Conservation (phyloP, 1,140 invertebrate genomes). For the Agrilus planipennis region DNA sequence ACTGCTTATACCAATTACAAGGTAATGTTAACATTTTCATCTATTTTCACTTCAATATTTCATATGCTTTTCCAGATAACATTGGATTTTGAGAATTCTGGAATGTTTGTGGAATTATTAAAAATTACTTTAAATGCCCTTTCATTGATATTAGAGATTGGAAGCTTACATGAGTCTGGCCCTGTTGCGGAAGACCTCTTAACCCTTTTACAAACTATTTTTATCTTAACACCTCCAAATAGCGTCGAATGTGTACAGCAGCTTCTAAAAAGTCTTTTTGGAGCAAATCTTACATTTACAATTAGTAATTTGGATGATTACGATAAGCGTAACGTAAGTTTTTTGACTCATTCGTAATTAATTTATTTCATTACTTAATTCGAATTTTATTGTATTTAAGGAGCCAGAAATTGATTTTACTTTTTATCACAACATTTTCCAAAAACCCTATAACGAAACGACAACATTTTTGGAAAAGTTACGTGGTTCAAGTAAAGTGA, state of each 20-base stretch:
- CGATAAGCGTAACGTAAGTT: too few relatives aligned
- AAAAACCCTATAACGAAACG: slow-evolving; percentile 26
- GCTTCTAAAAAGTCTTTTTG: slow-evolving; percentile 72
- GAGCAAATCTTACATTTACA: slow-evolving; percentile 61
- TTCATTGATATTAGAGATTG: slow-evolving; percentile 64
- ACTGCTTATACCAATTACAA: slow-evolving; percentile 71
- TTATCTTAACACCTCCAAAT: slow-evolving; percentile 54
- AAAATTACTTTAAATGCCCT: slow-evolving; percentile 52
- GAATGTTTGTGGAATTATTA: slow-evolving; percentile 63
- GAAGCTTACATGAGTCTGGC: slow-evolving; percentile 58
- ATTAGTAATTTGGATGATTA: too few relatives aligned
- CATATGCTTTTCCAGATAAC: slow-evolving; percentile 45
- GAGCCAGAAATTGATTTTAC: slow-evolving; percentile 5
- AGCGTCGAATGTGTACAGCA: slow-evolving; percentile 72
- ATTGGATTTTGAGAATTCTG: slow-evolving; percentile 54
- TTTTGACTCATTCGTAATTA: too few relatives aligned
- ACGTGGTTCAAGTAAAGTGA: slow-evolving; percentile 22
- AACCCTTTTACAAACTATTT: slow-evolving; percentile 58
- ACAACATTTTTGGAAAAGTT: slow-evolving; percentile 22
- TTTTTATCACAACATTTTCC: slow-evolving; percentile 28
- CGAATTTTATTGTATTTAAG: slow-evolving; percentile 4
- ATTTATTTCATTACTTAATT: not conserved
- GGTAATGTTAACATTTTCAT: slow-evolving; percentile 30
- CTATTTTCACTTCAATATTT: not conserved
- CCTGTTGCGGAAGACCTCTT: slow-evolving; percentile 71